Base-by-base conservation (phyloP, 2,113 vertebrate genomes). In the Dromiciops gliroides region DNA sequence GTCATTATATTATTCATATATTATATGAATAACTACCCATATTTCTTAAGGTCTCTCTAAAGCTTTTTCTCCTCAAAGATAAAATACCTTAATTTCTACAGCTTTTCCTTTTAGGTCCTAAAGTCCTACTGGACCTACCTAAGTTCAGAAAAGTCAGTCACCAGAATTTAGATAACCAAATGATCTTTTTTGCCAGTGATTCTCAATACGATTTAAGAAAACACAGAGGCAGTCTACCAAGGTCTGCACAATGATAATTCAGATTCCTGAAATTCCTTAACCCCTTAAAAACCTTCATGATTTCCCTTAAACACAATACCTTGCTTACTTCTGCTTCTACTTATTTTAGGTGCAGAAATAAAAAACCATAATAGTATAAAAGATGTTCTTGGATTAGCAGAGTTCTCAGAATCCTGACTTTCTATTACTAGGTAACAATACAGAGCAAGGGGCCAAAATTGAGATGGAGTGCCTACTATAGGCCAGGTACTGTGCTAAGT, bases 261-360 rank as follows among this genome's bases (percentile, higher is more conserved):
- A 8, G 67, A 83, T 83, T 56, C 26, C 53, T 56, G 53, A 56
- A 28, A 83, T 37, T 67, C 31, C 6, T 67, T 94, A 96, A 97
- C 24, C n/a, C 94, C 52, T 91, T 83, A 93, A 94, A 92, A 48
- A 60, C 23, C 47, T 94, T 60, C 90, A 37, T 8, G 44, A 90
- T 95, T 51, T 90, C 75, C 16, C 95, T 93, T 51, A 90, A 91
- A 92, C 94, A 95, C 3, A 92, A 90, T 52, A 28, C 31, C 24
- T 94, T 88, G 31, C 50, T 92, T 93, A 51, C 8, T 31, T 96
- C 92, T 92, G 96, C 94, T 94, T 93, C 31, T 44, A 94, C 37
- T 16, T 90, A 89, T 56, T 75, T 95, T 31, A 93, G 92, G 75
- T 53, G 11, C 56, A 96, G 16, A 31, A 2, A 60, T 93, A 31